Conservation (phyloP, 37 sponge, comb jelly and placozoan species). For the Agelas oroides region DNA sequence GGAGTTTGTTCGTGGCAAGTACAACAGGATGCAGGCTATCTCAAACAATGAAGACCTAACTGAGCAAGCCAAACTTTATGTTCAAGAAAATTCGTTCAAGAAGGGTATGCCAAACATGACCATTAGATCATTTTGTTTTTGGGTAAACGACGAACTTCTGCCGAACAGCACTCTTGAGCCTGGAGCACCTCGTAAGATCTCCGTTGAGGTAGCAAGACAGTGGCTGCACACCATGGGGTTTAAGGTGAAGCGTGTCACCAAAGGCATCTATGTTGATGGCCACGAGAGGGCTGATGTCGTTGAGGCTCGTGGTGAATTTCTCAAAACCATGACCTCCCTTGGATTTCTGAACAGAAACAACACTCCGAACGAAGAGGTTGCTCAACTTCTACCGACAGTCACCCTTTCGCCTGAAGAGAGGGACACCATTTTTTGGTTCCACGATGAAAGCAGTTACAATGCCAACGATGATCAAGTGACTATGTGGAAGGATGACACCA, state of each 20-base stretch:
- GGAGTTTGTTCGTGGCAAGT: neutral
- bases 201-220: slow-evolving; percentile 1
- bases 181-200: slow-evolving; percentile 1
- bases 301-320: neutral
- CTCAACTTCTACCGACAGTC: too few relatives aligned
- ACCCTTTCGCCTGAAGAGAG: too few relatives aligned
- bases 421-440: too few relatives aligned
- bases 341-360: neutral
- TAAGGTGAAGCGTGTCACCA: neutral
- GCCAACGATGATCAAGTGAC: too few relatives aligned
- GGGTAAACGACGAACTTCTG: slow-evolving; percentile 17
- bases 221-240: slow-evolving; percentile 14
- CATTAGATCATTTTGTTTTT: neutral
- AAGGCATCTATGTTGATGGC: slow-evolving; percentile 25
- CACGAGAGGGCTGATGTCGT: slow-evolving; percentile 31
- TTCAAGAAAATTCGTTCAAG: neutral
- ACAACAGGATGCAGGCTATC: neutral
- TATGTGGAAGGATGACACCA: too few relatives aligned
- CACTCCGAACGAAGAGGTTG: too few relatives aligned
- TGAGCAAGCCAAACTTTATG: neutral
- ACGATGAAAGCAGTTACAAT: too few relatives aligned
- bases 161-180: slow-evolving; percentile 13
- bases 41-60: neutral
- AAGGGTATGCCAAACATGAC: slow-evolving; percentile 25
- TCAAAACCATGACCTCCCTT: neutral